Percentiles rank a stretch among this genome's conserved stretches.
Evolutionary conservation across 2,113 vertebrate genomes (phyloP).

Genomic region (human): GRCh38 chr2:63018001-63018500

Average conservation of each 20-base stretch:
- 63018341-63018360: conserved; percentile 46
- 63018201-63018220: neutral
- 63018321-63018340: neutral
- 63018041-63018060: no score
- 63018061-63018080: no score
- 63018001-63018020: no score
- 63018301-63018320: conserved; percentile 32
- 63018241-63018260: conserved; percentile 17
- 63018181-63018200: neutral
- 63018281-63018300: conserved; percentile 18
- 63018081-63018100: no score
- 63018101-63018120: no score
- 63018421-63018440: neutral
- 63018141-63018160: no score
- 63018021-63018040: no score
- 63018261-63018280: neutral
- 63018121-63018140: no score
- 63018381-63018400: conserved; percentile 44
- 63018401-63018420: conserved; percentile 33
- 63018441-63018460: conserved; percentile 20
- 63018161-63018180: neutral
- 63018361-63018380: conserved; percentile 1
- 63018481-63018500: conserved; percentile 39
- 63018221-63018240: conserved; percentile 16
- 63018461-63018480: neutral